These are phyloP conservation scores for Strongylocentrotus purpuratus DNA, from an alignment of 35 echinoderm and acorn worm genomes.

Conservation along the genomic window DNA sequence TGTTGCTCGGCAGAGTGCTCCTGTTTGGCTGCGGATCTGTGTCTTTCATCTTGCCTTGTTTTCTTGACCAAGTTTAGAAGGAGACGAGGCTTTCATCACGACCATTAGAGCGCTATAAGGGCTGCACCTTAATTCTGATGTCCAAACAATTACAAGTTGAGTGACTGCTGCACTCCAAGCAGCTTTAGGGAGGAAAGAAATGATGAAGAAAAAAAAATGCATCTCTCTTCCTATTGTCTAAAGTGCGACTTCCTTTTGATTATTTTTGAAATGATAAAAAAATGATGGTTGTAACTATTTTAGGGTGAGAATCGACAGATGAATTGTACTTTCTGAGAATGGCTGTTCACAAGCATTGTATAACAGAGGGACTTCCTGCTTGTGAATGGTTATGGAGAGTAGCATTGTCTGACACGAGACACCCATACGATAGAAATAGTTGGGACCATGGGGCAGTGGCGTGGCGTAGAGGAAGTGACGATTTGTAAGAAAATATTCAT, in stretches of 20 bases:
- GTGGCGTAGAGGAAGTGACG: background rate
- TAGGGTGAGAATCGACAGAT: background rate
- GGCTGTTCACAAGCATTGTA: background rate
- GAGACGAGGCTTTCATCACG: background rate
- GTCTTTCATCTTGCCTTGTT: background rate
- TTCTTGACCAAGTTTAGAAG: background rate
- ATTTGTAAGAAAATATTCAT: background rate
- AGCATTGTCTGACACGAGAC: background rate
- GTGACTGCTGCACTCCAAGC: background rate
- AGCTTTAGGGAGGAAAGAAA: background rate
- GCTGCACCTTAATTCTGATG: background rate
- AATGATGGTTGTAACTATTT: background rate
- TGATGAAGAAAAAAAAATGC: background rate
- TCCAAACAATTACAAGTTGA: background rate
- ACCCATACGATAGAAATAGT: background rate
- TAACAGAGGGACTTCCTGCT: background rate
- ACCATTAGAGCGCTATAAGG: background rate
- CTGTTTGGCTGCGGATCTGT: background rate
- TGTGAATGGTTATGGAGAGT: background rate
- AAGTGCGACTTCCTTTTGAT: background rate
- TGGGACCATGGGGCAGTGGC: background rate
- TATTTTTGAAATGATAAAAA: background rate
- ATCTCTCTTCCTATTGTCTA: background rate
- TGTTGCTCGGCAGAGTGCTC: background rate
- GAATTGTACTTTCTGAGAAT: background rate